These are phyloP conservation scores for Cyclura pinguis DNA, from an alignment of 2,797 vertebrate genomes.

Conservation along the genomic window DNA sequence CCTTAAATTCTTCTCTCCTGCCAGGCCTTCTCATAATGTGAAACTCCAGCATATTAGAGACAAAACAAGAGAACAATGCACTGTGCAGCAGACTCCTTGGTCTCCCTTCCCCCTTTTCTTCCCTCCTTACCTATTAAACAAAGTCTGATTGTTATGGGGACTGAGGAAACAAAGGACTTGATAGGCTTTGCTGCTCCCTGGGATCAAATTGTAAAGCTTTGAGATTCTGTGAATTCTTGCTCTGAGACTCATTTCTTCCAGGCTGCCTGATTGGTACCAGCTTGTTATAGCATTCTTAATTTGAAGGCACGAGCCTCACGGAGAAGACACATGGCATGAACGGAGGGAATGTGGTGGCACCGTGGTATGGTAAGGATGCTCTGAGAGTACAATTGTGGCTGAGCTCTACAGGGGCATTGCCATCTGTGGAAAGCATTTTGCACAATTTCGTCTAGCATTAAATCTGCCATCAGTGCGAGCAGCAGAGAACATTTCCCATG, in stretches of 20 bases:
- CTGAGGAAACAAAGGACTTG: conserved; percentile 78
- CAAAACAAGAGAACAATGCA: conserved; percentile 78
- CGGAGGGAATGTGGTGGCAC: conserved; percentile 41
- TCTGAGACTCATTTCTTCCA: conserved; percentile 70
- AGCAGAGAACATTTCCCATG: not conserved
- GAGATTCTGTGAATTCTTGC: conserved; percentile 81
- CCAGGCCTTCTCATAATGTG: conserved; percentile 74
- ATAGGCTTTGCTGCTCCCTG: conserved; percentile 52
- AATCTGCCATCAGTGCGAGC: not conserved
- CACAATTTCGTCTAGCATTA: not conserved
- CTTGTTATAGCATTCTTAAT: conserved; percentile 52
- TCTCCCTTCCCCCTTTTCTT: not conserved
- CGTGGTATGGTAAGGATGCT: not conserved
- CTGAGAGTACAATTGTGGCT: not conserved
- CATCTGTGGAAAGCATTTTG: not conserved
- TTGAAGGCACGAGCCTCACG: conserved; percentile 48
- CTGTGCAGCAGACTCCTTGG: conserved; percentile 68
- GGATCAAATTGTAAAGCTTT: conserved; percentile 79
- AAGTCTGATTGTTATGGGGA: conserved; percentile 82
- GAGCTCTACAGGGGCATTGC: not conserved
- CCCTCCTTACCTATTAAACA: conserved; percentile 77
- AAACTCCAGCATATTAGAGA: conserved; percentile 74
- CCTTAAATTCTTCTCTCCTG: conserved; percentile 62
- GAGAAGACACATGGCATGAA: conserved; percentile 31
- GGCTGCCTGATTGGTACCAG: conserved; percentile 61